Percentiles rank a stretch among this genome's conserved stretches.
Evolutionary conservation across 2,888 invertebrate genomes (phyloP).

Genomic region (Rugalucina vietnamica): DNA sequence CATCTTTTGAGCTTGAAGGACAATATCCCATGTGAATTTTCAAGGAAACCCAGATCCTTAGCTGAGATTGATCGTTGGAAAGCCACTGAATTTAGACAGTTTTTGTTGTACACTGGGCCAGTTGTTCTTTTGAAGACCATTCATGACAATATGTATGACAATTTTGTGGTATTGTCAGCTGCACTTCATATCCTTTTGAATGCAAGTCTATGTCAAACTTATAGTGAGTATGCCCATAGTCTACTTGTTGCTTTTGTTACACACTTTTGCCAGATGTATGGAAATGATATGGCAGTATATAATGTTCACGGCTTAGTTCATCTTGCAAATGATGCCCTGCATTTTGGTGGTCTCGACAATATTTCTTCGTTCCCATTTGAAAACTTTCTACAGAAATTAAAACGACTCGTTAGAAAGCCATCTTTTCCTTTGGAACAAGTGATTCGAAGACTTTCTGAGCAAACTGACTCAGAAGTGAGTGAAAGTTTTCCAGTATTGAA

Average conservation of each 20-base stretch:
- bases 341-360: conserved; percentile 76
- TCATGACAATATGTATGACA: conserved; percentile 33
- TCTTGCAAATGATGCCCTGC: conserved; percentile 77
- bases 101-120: conserved; percentile 74
- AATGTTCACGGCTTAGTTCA: conserved; percentile 82
- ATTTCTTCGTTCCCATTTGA: conserved; percentile 82
- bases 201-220: conserved; percentile 55
- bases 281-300: conserved; percentile 74
- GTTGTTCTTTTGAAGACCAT: conserved; percentile 64
- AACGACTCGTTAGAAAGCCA: conserved; percentile 38
- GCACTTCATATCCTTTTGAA: conserved; percentile 66
- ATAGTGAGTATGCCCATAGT: conserved; percentile 62
- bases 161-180: conserved; percentile 58
- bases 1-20: conserved; percentile 9
- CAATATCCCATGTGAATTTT: conserved; percentile 70
- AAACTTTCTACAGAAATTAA: conserved; percentile 74
- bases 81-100: conserved; percentile 74
- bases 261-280: conserved; percentile 75
- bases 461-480: too few relatives aligned
- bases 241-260: conserved; percentile 70
- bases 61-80: conserved; percentile 73
- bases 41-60: conserved; percentile 70
- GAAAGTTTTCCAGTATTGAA: too few relatives aligned
- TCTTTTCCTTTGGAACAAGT: conserved; percentile 40
- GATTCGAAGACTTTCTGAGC: conserved; percentile 42